A percentile compares a stretch with the other conserved stretches of the same genome.
Conservation (phyloP, 1,140 invertebrate species). For the Lordiphosa stackelbergi region DNA sequence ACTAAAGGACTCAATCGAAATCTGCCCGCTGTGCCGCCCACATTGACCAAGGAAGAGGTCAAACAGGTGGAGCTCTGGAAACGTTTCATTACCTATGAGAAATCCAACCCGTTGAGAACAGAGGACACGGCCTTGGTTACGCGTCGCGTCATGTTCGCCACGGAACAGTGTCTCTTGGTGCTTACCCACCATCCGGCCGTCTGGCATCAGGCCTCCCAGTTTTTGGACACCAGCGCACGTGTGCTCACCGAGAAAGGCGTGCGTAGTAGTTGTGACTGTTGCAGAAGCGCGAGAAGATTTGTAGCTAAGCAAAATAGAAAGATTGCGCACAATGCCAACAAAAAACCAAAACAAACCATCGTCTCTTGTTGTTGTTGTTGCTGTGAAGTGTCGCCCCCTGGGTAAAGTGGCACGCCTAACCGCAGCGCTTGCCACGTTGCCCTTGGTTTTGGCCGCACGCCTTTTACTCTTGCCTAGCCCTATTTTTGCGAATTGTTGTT, state of each 20-base stretch:
- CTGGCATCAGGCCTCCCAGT: constrained; percentile 98
- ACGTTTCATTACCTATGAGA: constrained; percentile 98
- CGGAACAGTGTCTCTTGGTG: constrained; percentile 97
- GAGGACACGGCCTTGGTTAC: constrained; percentile 97
- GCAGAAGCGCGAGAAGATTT: constrained; percentile 1
- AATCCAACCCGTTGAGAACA: constrained; percentile 95
- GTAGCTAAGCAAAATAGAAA: constrained; percentile 50
- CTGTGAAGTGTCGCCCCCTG: constrained; percentile 60
- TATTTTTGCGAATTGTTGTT: constrained; percentile 1
- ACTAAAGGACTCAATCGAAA: constrained; percentile 96
- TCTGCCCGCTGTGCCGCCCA: constrained; percentile 95
- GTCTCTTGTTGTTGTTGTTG: constrained; percentile 48
- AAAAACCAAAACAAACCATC: constrained; percentile 35
- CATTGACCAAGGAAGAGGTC: constrained; percentile 92
- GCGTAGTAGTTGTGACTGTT: constrained; percentile 64
- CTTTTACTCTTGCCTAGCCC: constrained; percentile 40
- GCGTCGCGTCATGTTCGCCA: constrained; percentile 97
- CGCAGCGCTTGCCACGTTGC: constrained; percentile 49
- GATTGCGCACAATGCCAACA: constrained; percentile 19
- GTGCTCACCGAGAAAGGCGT: constrained; percentile 96
- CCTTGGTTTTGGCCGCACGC: constrained; percentile 52
- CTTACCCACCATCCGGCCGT: constrained; percentile 98
- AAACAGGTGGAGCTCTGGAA: constrained; percentile 99
- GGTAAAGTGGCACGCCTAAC: constrained; percentile 49
- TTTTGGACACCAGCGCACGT: constrained; percentile 95